Evolutionary conservation across 2,113 vertebrate genomes (phyloP).

Genomic region (Sylvia atricapilla): DNA sequence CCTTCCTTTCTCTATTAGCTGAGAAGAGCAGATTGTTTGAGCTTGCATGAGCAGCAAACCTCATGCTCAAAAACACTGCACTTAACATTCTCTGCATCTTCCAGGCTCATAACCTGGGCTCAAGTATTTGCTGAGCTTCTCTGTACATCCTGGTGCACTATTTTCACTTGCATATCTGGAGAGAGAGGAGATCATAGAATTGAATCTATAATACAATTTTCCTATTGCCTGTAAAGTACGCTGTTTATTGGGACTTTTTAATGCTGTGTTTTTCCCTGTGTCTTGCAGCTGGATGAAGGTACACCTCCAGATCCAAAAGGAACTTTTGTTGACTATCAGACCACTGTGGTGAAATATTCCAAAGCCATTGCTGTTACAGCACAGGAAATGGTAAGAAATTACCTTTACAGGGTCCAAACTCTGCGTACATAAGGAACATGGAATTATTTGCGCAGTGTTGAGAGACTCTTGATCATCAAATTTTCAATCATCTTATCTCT

Average conservation of each 20-base stretch:
- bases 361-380: conserved; percentile 96
- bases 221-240: background rate
- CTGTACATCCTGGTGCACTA: accelerated
- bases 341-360: conserved; percentile 96
- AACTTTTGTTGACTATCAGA: conserved; percentile 97
- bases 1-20: background rate
- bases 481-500: background rate
- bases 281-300: conserved; percentile 89
- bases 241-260: background rate
- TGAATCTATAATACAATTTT: background rate
- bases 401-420: background rate
- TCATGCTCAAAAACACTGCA: background rate
- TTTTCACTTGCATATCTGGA: background rate
- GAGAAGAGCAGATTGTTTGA: background rate
- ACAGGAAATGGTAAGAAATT: conserved; percentile 93
- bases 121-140: background rate
- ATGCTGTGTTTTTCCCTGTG: background rate
- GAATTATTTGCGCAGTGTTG: background rate
- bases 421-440: accelerated
- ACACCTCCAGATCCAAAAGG: conserved; percentile 92
- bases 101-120: background rate
- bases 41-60: background rate
- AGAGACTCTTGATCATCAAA: background rate
- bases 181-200: background rate
- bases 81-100: background rate